Percentiles rank a stretch among this genome's conserved stretches.
Conservation (phyloP, 1,140 invertebrate genomes). For the Apocrypta bakeri region DNA sequence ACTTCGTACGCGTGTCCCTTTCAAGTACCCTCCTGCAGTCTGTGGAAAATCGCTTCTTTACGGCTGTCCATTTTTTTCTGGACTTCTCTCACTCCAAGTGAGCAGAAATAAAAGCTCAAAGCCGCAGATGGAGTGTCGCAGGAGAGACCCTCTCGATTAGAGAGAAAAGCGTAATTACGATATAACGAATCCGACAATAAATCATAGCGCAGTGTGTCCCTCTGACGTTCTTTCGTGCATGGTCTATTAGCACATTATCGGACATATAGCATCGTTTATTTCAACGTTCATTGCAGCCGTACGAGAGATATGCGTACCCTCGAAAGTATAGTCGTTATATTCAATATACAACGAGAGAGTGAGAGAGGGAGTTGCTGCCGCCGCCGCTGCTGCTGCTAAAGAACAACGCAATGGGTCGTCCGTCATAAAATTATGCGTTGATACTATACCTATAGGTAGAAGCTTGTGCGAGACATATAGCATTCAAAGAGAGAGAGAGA, state of each 20-base stretch:
- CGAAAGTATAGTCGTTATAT: neutral
- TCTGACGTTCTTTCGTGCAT: neutral
- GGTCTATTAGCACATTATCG: neutral
- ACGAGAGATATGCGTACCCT: neutral
- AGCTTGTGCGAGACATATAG: neutral
- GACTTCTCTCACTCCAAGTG: neutral
- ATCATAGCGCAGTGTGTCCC: neutral
- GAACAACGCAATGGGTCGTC: neutral
- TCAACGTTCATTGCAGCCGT: neutral
- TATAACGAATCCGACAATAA: conserved; percentile 15
- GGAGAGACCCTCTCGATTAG: neutral
- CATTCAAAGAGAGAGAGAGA: neutral
- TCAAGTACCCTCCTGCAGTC: neutral
- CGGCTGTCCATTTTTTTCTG: conserved; percentile 3
- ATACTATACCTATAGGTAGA: neutral
- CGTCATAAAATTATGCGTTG: conserved; percentile 32
- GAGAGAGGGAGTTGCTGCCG: too few species aligned
- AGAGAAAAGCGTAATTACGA: conserved; percentile 21
- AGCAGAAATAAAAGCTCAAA: neutral
- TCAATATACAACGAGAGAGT: neutral
- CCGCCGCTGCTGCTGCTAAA: too few species aligned
- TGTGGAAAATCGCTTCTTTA: conserved; percentile 24
- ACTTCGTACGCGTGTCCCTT: neutral
- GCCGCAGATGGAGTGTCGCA: neutral
- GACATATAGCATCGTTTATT: neutral